Base-by-base conservation (phyloP, 1,140 invertebrate genomes). In the Drosophila arawakana region DNA sequence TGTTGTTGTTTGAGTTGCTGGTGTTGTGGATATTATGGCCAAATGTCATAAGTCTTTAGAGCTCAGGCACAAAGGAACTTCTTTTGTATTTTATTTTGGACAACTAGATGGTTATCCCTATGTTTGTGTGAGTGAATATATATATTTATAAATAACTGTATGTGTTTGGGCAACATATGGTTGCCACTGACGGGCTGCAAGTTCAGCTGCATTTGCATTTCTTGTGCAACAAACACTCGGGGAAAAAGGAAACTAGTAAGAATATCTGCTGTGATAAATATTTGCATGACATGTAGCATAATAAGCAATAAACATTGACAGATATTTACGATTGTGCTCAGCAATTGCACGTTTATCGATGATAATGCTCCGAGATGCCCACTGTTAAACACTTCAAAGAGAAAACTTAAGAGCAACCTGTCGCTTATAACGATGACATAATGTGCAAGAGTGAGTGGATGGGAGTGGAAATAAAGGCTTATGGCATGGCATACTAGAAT, bases 1-100 rank as follows among this genome's bases (percentile, higher is more conserved):
- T 73, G 70, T 25, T 69, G 74, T 13, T 68, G 35, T 18, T 54
- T 39, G 6, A 62, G 43, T 41, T 66, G 46, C 10, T 74, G 47
- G 11, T 65, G 11, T 3, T 67, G 37, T 47, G 68, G 76, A 37
- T 82, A 49, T 50, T 80, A 58, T 78, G 74, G 65, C 63, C 66
- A 78, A 84, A 84, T 84, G 78, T 78, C 81, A 78, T 81, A 83
- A 84, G 81, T 80, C 81, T 80, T 83, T 83, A 74, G 78, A 65
- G 60, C 65, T 71, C 21, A 44, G 58, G 47, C 58, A 35, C 67
- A 81, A 77, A 80, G 81, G 61, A 49, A 69, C 50, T 70, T 11
- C 80, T 65, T 78, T 78, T 73, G 54, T 71, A 18, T 55, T 55
- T 35, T 46, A 69, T 21, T 60, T 49, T 46, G 49, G 59, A 69